phyloP scores from a whole-genome alignment of 1,140 invertebrate species.

The Drosophila pseudoobscura region DNA sequence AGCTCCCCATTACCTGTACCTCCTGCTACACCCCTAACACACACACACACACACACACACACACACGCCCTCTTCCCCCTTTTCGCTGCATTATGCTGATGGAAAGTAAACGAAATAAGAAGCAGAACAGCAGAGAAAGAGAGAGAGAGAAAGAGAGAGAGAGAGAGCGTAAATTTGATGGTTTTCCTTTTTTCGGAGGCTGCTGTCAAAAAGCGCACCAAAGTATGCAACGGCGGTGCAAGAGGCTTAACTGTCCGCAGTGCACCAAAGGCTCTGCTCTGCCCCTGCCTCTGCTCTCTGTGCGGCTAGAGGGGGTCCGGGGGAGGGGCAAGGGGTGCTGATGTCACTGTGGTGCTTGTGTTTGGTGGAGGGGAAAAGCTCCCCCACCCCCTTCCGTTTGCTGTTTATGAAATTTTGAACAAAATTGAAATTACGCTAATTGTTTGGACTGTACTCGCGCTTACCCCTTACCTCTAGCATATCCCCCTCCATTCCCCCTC shows the following conservation, averaged over 20 bases:
- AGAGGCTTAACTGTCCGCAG: constrained; percentile 55
- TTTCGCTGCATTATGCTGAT: constrained; percentile 45
- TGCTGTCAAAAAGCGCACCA: constrained; percentile 65
- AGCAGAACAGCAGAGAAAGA: constrained; percentile 5
- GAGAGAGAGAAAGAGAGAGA: not conserved
- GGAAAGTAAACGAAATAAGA: constrained; percentile 45
- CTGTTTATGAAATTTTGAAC: constrained; percentile 83
- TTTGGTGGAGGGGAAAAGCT: too few relatives aligned
- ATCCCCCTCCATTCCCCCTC: not conserved
- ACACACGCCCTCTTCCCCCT: not conserved
- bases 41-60: too few relatives aligned
- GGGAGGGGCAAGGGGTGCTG: not conserved
- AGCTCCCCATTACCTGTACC: not conserved
- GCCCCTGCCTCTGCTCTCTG: too few relatives aligned
- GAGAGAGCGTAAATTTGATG: constrained; percentile 46
- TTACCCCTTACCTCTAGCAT: not conserved
- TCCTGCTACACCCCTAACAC: too few relatives aligned
- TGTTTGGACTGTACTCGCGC: constrained; percentile 61
- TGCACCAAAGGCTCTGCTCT: not conserved
- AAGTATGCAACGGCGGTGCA: constrained; percentile 60
- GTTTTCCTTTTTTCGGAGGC: constrained; percentile 10
- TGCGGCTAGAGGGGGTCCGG: not conserved
- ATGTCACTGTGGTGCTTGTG: constrained; percentile 10
- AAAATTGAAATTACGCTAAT: constrained; percentile 83
- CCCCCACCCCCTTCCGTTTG: not conserved